Percentiles rank a stretch among this genome's conserved stretches.
Evolutionary conservation across 92 coral and sea anemone species (phyloP).

Genomic region (Bergia puertoricense): DNA sequence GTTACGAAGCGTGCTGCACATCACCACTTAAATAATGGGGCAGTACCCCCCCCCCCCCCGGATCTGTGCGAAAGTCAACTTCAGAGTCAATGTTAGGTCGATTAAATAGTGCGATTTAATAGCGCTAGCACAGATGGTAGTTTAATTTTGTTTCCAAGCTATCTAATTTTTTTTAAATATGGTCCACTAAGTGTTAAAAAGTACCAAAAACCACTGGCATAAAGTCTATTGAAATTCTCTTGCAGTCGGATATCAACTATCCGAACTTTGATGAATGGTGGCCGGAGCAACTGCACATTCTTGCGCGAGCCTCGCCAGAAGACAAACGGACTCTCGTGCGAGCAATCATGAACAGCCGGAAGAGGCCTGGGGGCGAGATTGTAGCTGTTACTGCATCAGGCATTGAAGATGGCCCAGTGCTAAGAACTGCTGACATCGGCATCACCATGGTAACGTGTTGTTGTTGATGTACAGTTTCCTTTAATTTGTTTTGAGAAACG

Average conservation of each 20-base stretch:
- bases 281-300: conserved; percentile 75
- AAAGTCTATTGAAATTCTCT: neutral
- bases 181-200: no score
- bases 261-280: conserved; percentile 69
- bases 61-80: no score
- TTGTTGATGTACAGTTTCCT: neutral
- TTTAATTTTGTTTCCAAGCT: no score
- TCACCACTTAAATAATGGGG: no score
- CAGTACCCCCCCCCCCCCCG: no score
- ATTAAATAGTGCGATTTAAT: no score
- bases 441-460: conserved; percentile 68
- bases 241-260: conserved; percentile 22
- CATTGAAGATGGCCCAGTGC: conserved; percentile 74
- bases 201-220: neutral
- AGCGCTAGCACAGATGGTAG: no score
- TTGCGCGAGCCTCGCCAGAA: conserved; percentile 72
- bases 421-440: conserved; percentile 82
- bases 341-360: conserved; percentile 55
- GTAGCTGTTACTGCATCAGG: conserved; percentile 91
- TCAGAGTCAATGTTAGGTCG: no score
- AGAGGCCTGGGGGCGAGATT: conserved; percentile 66
- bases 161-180: no score
- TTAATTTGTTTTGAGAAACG: no score
- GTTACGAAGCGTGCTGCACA: no score
- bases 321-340: conserved; percentile 59